Conservation (phyloP, 2,113 vertebrate genomes). For the Periophthalmus modestus region DNA sequence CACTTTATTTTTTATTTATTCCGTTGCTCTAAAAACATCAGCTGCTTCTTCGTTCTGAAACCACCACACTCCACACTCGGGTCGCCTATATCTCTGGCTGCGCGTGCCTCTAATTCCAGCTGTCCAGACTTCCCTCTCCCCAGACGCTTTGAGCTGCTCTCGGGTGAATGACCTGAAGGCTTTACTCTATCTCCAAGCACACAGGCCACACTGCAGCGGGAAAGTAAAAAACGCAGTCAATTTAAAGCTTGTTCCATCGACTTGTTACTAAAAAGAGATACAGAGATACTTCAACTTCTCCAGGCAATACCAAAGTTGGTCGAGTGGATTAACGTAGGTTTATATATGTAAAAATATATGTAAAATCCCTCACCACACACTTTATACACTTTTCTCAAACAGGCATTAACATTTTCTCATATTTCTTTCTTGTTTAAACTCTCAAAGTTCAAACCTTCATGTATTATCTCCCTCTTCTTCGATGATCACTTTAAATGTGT, state of each 20-base stretch:
- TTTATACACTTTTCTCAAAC: too few relatives aligned
- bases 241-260: background rate
- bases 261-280: background rate
- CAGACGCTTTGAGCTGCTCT: background rate
- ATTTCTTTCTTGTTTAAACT: too few relatives aligned
- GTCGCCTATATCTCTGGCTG: background rate
- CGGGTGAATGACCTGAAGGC: slow-evolving; percentile 4
- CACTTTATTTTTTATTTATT: background rate
- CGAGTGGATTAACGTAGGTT: background rate
- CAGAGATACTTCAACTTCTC: background rate
- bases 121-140: slow-evolving; percentile 1
- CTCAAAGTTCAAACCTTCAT: too few relatives aligned
- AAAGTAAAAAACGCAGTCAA: background rate
- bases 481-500: too few relatives aligned
- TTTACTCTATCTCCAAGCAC: background rate
- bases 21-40: too few relatives aligned
- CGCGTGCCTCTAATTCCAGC: background rate
- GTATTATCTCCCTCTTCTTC: too few relatives aligned
- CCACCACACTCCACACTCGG: too few relatives aligned
- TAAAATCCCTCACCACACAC: too few relatives aligned
- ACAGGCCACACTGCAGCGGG: background rate
- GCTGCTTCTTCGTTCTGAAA: too few relatives aligned
- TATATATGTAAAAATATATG: too few relatives aligned
- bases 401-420: too few relatives aligned
- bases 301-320: background rate